phyloP scores from a whole-genome alignment of 1,140 invertebrate species.

The Vollenhovia emeryi region DNA sequence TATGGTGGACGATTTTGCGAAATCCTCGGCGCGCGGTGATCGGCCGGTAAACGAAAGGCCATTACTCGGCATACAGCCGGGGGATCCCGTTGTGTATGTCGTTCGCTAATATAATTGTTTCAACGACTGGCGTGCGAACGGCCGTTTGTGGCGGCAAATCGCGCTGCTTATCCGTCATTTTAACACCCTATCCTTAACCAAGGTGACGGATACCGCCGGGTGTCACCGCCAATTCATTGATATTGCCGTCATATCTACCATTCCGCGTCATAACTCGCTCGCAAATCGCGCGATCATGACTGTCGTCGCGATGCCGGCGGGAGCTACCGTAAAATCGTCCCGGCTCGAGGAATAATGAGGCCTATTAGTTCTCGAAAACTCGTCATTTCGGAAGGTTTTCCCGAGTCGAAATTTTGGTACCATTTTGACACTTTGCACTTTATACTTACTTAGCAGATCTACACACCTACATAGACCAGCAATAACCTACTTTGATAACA shows the following conservation, averaged over 20 bases:
- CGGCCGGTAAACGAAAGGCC: constrained; percentile 29
- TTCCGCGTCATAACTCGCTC: constrained; percentile 61
- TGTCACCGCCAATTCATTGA: constrained; percentile 77
- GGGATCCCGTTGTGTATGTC: constrained; percentile 3
- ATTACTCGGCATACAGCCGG: constrained; percentile 31
- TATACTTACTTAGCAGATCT: no score
- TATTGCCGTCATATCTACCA: constrained; percentile 69
- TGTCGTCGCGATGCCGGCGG: constrained; percentile 15
- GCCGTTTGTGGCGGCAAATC: constrained; percentile 8
- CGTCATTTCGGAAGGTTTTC: neutral
- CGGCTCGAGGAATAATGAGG: neutral
- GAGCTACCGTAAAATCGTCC: constrained; percentile 20
- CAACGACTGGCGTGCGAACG: constrained; percentile 53
- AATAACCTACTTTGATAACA: no score
- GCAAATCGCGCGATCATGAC: constrained; percentile 55
- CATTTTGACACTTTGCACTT: no score
- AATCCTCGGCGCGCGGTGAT: constrained; percentile 30
- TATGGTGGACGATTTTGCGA: constrained; percentile 45
- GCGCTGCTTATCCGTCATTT: constrained; percentile 65
- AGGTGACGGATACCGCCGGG: constrained; percentile 37
- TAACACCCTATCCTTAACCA: constrained; percentile 64
- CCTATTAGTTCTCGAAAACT: constrained; percentile 3
- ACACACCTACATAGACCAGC: no score
- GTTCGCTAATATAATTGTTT: constrained; percentile 70
- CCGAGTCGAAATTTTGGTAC: neutral